Conservation (phyloP, 2,797 vertebrate species). For the Podarcis siculus region DNA sequence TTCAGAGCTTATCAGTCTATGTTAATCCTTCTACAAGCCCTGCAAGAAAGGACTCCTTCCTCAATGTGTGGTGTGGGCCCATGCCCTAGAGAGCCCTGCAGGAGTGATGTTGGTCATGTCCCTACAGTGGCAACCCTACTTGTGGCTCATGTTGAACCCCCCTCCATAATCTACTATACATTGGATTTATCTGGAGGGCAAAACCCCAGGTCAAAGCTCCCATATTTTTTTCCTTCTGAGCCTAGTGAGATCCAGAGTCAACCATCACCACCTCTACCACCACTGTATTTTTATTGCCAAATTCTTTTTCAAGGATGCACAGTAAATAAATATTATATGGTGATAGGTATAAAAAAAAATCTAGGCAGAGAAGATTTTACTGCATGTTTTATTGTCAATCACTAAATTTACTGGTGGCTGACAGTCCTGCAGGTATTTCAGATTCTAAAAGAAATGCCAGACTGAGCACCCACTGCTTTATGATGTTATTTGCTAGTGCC, state of each 20-base stretch:
- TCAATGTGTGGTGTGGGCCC: neutral
- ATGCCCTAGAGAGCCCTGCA: too few species aligned
- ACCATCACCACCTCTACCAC: neutral
- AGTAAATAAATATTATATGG: slow-evolving; percentile 3
- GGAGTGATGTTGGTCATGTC: too few species aligned
- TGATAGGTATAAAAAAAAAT: neutral
- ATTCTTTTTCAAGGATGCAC: neutral
- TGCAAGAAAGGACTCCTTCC: neutral
- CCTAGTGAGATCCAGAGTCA: neutral
- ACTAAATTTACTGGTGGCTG: neutral
- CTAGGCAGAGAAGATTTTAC: neutral
- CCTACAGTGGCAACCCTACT: too few species aligned
- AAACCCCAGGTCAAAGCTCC: neutral
- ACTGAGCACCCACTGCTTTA: neutral
- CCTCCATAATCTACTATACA: neutral
- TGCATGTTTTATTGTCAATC: slow-evolving; percentile 18
- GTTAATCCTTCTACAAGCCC: neutral
- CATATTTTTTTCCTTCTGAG: neutral
- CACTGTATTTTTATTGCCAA: neutral
- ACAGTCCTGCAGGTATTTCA: neutral
- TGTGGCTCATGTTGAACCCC: neutral
- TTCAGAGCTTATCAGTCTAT: neutral
- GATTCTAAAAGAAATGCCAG: neutral
- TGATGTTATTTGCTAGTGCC: neutral
- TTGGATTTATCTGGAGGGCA: neutral